Base-by-base conservation (phyloP, 1,140 invertebrate genomes). In the Sweltsa coloradensis region DNA sequence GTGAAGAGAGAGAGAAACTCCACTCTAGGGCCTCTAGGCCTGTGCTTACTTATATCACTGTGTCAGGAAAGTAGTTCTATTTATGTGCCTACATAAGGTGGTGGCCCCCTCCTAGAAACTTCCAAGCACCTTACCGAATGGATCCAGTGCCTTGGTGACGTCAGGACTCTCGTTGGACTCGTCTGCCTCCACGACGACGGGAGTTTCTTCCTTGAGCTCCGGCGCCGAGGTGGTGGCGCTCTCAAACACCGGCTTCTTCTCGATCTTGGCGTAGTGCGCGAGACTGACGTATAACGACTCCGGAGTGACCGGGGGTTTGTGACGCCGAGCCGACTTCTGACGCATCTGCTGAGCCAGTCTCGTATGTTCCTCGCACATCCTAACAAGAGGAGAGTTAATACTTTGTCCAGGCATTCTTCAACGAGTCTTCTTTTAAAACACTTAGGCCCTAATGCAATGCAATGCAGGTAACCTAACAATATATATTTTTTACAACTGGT, bases 351-450 rank as follows among this genome's bases (percentile, higher is more conserved):
- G 71, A 3, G 72, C 65, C 61, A 73, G 76, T 47, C 74, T 68
- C 5, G 74, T 64, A 64, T 83, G 80, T 42, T 80, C 76, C 21
- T 63, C 48, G 60, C 81, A 85, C 55, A 77, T 79, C 26, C 79
- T 81, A 50, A 50, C 60, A 58, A 53, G 53, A 54, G 51, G 49
- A 46, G 22, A 42, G n/a, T n/a, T n/a, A n/a, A n/a, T n/a, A n/a
- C n/a, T n/a, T n/a, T n/a, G n/a, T n/a, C n/a, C n/a, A n/a, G n/a
- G n/a, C n/a, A n/a, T n/a, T n/a, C n/a, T n/a, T n/a, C n/a, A n/a
- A n/a, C n/a, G n/a, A n/a, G n/a, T n/a, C n/a, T n/a, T n/a, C n/a
- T n/a, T n/a, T n/a, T n/a, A n/a, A n/a, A n/a, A n/a, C n/a, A n/a
- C n/a, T n/a, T n/a, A n/a, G n/a, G n/a, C n/a, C n/a, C n/a, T n/a